Conservation (phyloP, 2,113 vertebrate species). For the Caranx melampygus region DNA sequence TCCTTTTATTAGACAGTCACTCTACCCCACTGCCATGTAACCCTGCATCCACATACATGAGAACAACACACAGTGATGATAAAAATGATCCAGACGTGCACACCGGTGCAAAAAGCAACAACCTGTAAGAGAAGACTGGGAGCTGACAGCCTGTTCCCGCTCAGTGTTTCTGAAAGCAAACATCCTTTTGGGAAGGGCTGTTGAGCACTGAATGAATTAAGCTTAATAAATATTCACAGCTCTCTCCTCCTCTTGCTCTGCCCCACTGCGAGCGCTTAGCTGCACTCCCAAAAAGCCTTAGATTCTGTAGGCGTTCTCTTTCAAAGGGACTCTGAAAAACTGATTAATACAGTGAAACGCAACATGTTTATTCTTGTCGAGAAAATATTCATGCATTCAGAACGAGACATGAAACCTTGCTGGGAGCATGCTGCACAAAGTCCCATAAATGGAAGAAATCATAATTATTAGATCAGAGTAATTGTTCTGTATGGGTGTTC, state of each 20-base stretch:
- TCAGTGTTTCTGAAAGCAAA: slow-evolving; percentile 58
- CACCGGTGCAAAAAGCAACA: neutral
- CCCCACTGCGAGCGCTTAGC: slow-evolving; percentile 61
- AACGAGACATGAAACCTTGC: slow-evolving; percentile 21
- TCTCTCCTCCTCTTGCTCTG: slow-evolving; percentile 46
- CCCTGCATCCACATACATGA: slow-evolving; percentile 32
- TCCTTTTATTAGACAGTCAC: slow-evolving; percentile 72
- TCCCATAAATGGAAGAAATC: slow-evolving; percentile 26
- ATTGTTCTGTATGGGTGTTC: slow-evolving; percentile 28
- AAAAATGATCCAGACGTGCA: neutral
- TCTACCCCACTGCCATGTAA: slow-evolving; percentile 34
- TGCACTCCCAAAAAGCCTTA: slow-evolving; percentile 42
- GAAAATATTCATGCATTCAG: slow-evolving; percentile 20
- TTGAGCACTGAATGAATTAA: slow-evolving; percentile 55
- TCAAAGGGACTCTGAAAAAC: slow-evolving; percentile 22
- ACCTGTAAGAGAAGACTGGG: neutral
- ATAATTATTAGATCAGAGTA: slow-evolving; percentile 25
- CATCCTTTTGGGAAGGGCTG: slow-evolving; percentile 44
- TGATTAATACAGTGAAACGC: slow-evolving; percentile 27
- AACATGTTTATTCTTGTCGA: slow-evolving; percentile 48
- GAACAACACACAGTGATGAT: neutral
- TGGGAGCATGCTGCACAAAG: slow-evolving; percentile 13
- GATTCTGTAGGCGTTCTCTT: slow-evolving; percentile 45
- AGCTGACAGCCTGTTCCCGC: slow-evolving; percentile 39
- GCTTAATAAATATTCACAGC: slow-evolving; percentile 69